Base-by-base conservation (phyloP, 2,888 invertebrate species). In the Tuberolachnus salignus region DNA sequence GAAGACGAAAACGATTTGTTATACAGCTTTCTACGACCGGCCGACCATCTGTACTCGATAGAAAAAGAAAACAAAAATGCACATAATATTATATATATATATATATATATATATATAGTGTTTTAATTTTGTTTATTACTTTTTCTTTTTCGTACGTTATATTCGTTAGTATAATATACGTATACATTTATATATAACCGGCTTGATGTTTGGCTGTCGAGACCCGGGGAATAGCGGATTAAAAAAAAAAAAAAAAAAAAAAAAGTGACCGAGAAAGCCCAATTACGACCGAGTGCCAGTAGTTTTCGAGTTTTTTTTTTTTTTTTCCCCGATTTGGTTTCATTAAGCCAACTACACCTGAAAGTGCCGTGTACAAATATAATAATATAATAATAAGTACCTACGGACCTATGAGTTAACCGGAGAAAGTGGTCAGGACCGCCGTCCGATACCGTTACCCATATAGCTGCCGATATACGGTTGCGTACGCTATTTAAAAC, bases 201-300 rank as follows among this genome's bases (percentile, higher is more conserved):
- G 59, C 21, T 59, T 2, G 69, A 13, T 16, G 16, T 42, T 42
- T 11, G 72, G 49, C n/a, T 13, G 59, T 14, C 14, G 10, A 42
- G 13, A n/a, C 10, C 9, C 21, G 57, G n/a, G n/a, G 57, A 23
- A 57, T 23, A 13, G 57, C 19, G n/a, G 59, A 71, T 59, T 46
- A 55, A 34, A 69, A 34, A 11, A 19, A 55, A 21, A 53, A 53
- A 53, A 53, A 59, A 19, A 46, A 66, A 23, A 66, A 26, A 51
- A 55, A 63, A 74, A 53, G 21, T 61, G 61, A 74, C 66, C 66
- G 75, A 75, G 75, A 75, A 75, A 75, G 75, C 66, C 55, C 66
- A 57, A 57, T 75, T 57, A 57, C 34, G 63, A 23, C 23, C 46
- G 66, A 63, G 49, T 63, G 34, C 2, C n/a, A 53, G 19, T 46